These are phyloP conservation scores for Platichthys stellatus DNA, from an alignment of 2,113 vertebrate species.

Conservation along the genomic window DNA sequence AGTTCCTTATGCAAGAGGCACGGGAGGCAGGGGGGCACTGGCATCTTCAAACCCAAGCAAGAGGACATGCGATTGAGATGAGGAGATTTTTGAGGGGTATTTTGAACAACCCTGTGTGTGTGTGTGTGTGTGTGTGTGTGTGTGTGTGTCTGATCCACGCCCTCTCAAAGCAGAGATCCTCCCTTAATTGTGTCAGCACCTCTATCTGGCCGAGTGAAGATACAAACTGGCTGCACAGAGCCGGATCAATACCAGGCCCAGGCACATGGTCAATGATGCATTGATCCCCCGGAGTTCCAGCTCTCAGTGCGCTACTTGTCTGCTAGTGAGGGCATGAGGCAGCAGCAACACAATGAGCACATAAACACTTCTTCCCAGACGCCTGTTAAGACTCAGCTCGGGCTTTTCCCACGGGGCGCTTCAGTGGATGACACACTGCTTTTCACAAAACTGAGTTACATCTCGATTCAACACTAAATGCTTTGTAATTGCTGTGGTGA, in stretches of 20 bases:
- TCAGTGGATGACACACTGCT: slow-evolving; percentile 56
- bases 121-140: slow-evolving; percentile 23
- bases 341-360: slow-evolving; percentile 69
- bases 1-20: slow-evolving; percentile 48
- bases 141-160: slow-evolving; percentile 15
- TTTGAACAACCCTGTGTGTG: not conserved
- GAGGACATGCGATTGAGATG: slow-evolving; percentile 46
- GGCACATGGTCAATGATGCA: slow-evolving; percentile 64
- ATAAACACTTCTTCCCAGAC: slow-evolving; percentile 61
- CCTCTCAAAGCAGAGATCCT: slow-evolving; percentile 43
- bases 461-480: slow-evolving; percentile 60
- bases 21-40: not conserved
- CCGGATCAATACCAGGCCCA: slow-evolving; percentile 66
- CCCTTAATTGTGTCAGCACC: slow-evolving; percentile 64
- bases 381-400: slow-evolving; percentile 39
- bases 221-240: slow-evolving; percentile 50
- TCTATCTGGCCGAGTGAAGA: slow-evolving; percentile 55
- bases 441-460: slow-evolving; percentile 67
- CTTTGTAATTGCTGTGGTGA: slow-evolving; percentile 29
- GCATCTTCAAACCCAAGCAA: slow-evolving; percentile 25
- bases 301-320: slow-evolving; percentile 41
- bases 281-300: slow-evolving; percentile 61
- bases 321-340: slow-evolving; percentile 50
- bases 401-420: slow-evolving; percentile 61
- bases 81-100: slow-evolving; percentile 18